Percentiles rank a stretch among this genome's conserved stretches.
These are phyloP conservation scores for Lates japonicus DNA, from an alignment of 2,797 vertebrate genomes.

Conservation along the genomic window DNA sequence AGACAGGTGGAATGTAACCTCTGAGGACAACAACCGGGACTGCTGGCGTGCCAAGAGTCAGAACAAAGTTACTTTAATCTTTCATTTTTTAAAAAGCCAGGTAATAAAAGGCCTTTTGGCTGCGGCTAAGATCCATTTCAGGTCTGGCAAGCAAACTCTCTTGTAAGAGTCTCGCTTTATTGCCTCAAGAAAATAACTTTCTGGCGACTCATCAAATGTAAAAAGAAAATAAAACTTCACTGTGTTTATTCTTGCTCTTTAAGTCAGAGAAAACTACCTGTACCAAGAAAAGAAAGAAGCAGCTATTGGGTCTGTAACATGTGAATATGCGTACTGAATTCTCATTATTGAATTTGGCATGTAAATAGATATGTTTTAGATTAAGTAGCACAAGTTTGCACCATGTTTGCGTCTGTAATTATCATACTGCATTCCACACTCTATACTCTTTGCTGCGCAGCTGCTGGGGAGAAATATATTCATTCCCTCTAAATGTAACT, in stretches of 20 bases:
- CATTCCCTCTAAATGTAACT: neutral
- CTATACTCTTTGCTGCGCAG: neutral
- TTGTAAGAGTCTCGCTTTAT: slow-evolving; percentile 11
- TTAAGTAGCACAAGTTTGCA: neutral
- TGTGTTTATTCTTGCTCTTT: slow-evolving; percentile 10
- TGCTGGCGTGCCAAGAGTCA: neutral
- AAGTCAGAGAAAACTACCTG: slow-evolving; percentile 21
- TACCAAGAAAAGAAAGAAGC: neutral
- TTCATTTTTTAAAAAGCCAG: slow-evolving; percentile 22
- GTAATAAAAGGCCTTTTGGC: slow-evolving; percentile 34
- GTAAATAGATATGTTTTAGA: neutral
- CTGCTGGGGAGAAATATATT: neutral
- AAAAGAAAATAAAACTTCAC: neutral
- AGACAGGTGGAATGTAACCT: slow-evolving; percentile 16
- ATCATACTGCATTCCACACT: neutral
- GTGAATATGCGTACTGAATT: neutral
- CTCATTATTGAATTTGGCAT: neutral
- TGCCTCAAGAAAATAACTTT: slow-evolving; percentile 37
- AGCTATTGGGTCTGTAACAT: neutral
- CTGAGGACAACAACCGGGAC: neutral
- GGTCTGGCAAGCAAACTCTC: slow-evolving; percentile 8
- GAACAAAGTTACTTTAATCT: slow-evolving; percentile 19
- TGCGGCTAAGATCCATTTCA: slow-evolving; percentile 33
- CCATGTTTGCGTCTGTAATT: neutral
- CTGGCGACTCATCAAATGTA: neutral